Evolutionary conservation across 2,888 invertebrate genomes (phyloP).

Genomic region (Malthinus flaveolus): DNA sequence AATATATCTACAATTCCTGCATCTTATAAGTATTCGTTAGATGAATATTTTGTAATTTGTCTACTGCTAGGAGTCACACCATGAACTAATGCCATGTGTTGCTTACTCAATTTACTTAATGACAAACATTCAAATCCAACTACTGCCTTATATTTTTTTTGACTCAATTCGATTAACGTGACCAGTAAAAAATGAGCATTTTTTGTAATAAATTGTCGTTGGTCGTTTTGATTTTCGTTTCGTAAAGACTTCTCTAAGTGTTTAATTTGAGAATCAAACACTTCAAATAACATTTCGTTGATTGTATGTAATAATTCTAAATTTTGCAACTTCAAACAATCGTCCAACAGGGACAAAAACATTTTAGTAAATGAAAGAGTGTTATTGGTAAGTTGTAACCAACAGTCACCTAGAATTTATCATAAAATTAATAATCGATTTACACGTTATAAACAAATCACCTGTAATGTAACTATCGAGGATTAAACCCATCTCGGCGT

Average conservation of each 20-base stretch:
- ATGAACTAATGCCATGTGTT: conserved; percentile 59
- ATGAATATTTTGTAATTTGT: conserved; percentile 70
- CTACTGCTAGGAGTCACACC: conserved; percentile 61
- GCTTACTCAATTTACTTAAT: conserved; percentile 58
- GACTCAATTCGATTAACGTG: conserved; percentile 65
- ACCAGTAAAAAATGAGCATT: conserved; percentile 73
- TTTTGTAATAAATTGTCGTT: conserved; percentile 61
- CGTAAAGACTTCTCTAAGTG: conserved; percentile 63
- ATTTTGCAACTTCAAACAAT: conserved; percentile 75
- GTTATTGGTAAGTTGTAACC: conserved; percentile 78
- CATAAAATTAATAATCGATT: background rate
- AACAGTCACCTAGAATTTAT: conserved; percentile 60
- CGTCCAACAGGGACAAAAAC: conserved; percentile 72
- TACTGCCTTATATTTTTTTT: conserved; percentile 64
- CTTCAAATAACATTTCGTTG: conserved; percentile 71
- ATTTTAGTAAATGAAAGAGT: conserved; percentile 80
- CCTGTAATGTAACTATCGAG: conserved; percentile 67
- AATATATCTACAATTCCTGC: background rate
- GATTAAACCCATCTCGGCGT: conserved; percentile 69
- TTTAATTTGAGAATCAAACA: conserved; percentile 74
- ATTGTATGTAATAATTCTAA: conserved; percentile 74
- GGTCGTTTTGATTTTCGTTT: conserved; percentile 57
- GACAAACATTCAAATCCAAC: conserved; percentile 63
- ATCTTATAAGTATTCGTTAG: conserved; percentile 66
- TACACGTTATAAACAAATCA: conserved; percentile 31